Percentiles rank a stretch among this genome's conserved stretches.
Conservation (phyloP, 2,797 vertebrate species). For the Dipus sagitta region DNA sequence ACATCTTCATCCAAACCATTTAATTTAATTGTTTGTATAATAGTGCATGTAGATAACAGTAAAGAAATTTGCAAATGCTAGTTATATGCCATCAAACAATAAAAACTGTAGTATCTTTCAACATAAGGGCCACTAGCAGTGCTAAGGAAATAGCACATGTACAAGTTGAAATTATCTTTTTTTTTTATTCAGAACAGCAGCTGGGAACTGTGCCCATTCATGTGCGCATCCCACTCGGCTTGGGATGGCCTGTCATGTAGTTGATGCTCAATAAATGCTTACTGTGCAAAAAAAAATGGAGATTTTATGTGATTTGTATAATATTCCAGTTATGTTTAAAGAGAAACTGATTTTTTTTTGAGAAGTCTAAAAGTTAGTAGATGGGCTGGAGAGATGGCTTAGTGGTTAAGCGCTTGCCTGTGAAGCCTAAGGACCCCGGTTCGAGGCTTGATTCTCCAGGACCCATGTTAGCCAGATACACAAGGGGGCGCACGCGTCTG, state of each 20-base stretch:
- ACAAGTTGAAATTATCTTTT: not conserved
- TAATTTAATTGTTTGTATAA: not conserved
- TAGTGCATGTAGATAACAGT: slow-evolving; percentile 1
- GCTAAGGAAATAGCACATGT: not conserved
- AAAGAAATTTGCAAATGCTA: not conserved
- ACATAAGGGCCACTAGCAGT: not conserved
- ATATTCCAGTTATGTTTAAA: not conserved
- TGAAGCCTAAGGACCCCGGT: too few relatives aligned
- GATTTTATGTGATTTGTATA: not conserved
- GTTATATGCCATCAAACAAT: not conserved
- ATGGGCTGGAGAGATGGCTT: too few relatives aligned
- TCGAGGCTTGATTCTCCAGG: too few relatives aligned
- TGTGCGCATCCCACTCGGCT: rapidly evolving
- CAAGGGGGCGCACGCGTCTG: too few relatives aligned
- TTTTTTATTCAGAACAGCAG: not conserved
- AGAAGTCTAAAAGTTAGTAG: slow-evolving; percentile 20
- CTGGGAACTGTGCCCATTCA: not conserved
- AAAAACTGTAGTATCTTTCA: not conserved
- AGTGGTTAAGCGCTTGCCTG: too few relatives aligned
- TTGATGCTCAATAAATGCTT: not conserved
- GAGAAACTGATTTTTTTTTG: not conserved
- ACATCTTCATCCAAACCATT: not conserved
- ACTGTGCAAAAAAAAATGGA: not conserved
- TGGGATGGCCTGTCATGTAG: not conserved
- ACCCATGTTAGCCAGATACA: too few relatives aligned